Conservation (phyloP, 2,797 vertebrate genomes). For the Chaenodraco wilsoni region DNA sequence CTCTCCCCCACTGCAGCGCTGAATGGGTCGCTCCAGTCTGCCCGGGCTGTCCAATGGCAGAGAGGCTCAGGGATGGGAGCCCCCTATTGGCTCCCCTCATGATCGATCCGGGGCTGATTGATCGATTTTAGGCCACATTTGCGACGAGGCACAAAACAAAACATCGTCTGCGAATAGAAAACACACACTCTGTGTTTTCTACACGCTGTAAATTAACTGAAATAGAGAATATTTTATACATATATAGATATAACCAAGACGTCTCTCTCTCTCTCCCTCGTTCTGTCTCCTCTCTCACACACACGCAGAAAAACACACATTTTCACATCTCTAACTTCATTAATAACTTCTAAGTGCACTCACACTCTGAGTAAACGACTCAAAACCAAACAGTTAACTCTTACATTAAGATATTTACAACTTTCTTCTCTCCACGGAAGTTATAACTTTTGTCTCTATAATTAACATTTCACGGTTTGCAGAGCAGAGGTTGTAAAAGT, state of each 20-base stretch:
- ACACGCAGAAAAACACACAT: slow-evolving; percentile 5
- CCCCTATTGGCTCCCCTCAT: slow-evolving; percentile 86
- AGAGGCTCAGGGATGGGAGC: slow-evolving; percentile 73
- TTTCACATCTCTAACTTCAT: slow-evolving; percentile 34
- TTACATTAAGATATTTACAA: neutral
- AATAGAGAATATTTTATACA: slow-evolving; percentile 29
- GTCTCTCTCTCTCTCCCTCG: neutral
- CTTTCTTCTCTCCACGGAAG: slow-evolving; percentile 14
- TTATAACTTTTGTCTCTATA: slow-evolving; percentile 26
- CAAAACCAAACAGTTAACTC: slow-evolving; percentile 12
- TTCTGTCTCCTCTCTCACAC: neutral
- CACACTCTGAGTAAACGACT: slow-evolving; percentile 28
- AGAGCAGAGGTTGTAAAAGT: slow-evolving; percentile 37
- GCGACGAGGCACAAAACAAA: slow-evolving; percentile 72
- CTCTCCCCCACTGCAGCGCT: slow-evolving; percentile 72
- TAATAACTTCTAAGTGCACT: slow-evolving; percentile 20
- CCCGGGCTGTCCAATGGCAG: slow-evolving; percentile 86
- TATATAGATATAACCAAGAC: slow-evolving; percentile 6
- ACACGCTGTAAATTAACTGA: slow-evolving; percentile 16
- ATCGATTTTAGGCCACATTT: slow-evolving; percentile 86
- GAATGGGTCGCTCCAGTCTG: slow-evolving; percentile 92
- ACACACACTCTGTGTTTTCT: slow-evolving; percentile 34
- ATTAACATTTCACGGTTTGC: slow-evolving; percentile 26
- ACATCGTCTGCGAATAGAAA: slow-evolving; percentile 35
- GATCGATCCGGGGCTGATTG: slow-evolving; percentile 91